Percentiles rank a stretch among this genome's conserved stretches.
Conservation (phyloP, 2,797 vertebrate genomes). For the Paedocypris micromegethes region DNA sequence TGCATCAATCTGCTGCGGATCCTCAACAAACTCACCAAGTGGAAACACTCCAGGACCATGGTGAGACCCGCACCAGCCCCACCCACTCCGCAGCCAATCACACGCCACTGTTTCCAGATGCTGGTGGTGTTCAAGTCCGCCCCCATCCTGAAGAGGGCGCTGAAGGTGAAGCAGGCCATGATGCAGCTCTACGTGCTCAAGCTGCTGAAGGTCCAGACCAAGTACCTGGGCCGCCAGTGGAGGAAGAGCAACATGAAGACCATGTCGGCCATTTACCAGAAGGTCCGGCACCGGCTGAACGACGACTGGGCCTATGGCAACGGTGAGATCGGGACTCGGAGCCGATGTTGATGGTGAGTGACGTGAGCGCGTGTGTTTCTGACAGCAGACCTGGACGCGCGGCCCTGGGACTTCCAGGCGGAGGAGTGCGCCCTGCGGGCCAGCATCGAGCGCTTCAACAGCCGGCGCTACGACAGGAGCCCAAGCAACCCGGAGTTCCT, state of each 20-base stretch:
- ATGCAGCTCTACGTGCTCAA: slow-evolving; percentile 95
- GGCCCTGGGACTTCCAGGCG: slow-evolving; percentile 96
- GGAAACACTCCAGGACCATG: slow-evolving; percentile 98
- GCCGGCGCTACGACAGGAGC: slow-evolving; percentile 73
- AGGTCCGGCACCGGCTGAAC: slow-evolving; percentile 91
- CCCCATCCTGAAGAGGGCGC: slow-evolving; percentile 88
- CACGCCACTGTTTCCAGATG: slow-evolving; percentile 69
- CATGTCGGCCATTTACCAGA: slow-evolving; percentile 97
- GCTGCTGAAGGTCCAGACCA: slow-evolving; percentile 91
- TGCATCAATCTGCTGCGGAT: slow-evolving; percentile 96
- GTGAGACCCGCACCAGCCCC: slow-evolving; percentile 42
- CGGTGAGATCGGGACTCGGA: slow-evolving; percentile 60
- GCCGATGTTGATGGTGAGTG: no score
- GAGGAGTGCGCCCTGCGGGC: slow-evolving; percentile 78
- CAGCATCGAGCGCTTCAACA: slow-evolving; percentile 81
- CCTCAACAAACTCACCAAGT: slow-evolving; percentile 96
- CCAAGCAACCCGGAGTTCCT: slow-evolving; percentile 77
- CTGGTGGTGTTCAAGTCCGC: slow-evolving; percentile 95
- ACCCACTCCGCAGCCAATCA: not conserved
- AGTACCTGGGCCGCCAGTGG: slow-evolving; percentile 94
- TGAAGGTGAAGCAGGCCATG: slow-evolving; percentile 96
- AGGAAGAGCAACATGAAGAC: slow-evolving; percentile 99
- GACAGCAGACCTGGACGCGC: slow-evolving; percentile 84
- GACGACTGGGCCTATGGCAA: slow-evolving; percentile 97
- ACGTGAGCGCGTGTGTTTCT: slow-evolving; percentile 4